Base-by-base conservation (phyloP, 2,797 vertebrate species). In the Enteromius radiatus region DNA sequence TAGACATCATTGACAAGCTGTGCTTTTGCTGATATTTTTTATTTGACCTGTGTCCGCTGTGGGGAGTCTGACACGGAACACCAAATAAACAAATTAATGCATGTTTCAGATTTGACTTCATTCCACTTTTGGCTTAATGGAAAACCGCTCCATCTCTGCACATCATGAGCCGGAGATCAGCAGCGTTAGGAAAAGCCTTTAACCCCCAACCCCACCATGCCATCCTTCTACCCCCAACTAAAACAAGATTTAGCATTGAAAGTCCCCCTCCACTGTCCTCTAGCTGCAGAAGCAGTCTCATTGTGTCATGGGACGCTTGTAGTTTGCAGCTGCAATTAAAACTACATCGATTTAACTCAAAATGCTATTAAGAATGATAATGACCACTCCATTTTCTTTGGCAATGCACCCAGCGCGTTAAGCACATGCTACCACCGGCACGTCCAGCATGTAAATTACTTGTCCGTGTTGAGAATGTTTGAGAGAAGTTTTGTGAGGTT, bases 381-480 rank as follows among this genome's bases (percentile, higher is more conserved):
- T 82, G 79, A 84, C 84, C 85, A 79, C 64, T 84, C 77, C 26
- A 47, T 85, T 81, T 85, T 77, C 64, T 59, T 61, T 83, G 70
- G 54, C 33, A 23, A 45, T 2, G 78, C 80, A 83, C 54, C 83
- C 82, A 69, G 77, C 45, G 52, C 7, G 70, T 74, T 54, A 78
- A 80, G 76, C 80, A 56, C n/a, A 71, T 76, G 65, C 47, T 61
- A 33, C 77, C 81, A 61, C 73, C 28, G 45, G 19, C 47, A 52
- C 52, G 47, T 70, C 84, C 59, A 65, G 59, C 59, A 80, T 68
- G 79, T 78, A 87, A 86, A 87, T 85, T 82, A 84, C 86, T 85
- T 83, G 79, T 69, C 79, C 45, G 65, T 52, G 83, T 47, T 80
- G 56, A 54, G 80, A 43, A 49, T 61, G 12, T 38, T 59, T 64